These are phyloP conservation scores for Cyanoderma ruficeps DNA, from an alignment of 2,113 vertebrate species.

Conservation along the genomic window DNA sequence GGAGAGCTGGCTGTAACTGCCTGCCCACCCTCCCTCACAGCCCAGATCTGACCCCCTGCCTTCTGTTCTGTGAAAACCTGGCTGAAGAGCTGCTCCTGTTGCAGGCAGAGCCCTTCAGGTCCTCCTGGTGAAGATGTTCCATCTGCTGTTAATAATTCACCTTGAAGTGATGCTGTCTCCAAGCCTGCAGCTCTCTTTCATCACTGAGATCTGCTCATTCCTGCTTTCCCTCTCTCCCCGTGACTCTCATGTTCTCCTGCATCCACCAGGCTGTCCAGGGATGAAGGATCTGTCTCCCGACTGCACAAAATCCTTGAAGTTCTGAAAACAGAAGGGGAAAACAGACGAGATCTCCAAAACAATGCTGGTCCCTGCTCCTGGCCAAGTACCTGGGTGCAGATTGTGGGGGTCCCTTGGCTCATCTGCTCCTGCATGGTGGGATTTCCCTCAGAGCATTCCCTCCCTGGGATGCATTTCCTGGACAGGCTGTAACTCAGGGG, in stretches of 20 bases:
- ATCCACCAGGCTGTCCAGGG: background rate
- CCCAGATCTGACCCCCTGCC: background rate
- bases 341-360: accelerated
- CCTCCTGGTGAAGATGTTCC: background rate
- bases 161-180: background rate
- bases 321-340: background rate
- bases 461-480: background rate
- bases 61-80: background rate
- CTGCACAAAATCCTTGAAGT: background rate
- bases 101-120: background rate
- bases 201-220: background rate
- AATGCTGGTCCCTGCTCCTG: background rate
- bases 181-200: background rate
- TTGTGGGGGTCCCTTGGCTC: background rate
- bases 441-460: background rate
- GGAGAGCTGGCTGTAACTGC: background rate
- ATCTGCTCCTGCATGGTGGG: accelerated
- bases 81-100: background rate
- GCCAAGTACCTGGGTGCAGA: background rate
- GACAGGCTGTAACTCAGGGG: background rate
- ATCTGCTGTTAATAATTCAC: background rate
- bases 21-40: background rate
- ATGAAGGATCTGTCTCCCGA: background rate
- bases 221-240: background rate
- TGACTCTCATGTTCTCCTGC: background rate